phyloP scores from a whole-genome alignment of 35 echinoderm and acorn worm genomes.

The Amphiura filiformis region DNA sequence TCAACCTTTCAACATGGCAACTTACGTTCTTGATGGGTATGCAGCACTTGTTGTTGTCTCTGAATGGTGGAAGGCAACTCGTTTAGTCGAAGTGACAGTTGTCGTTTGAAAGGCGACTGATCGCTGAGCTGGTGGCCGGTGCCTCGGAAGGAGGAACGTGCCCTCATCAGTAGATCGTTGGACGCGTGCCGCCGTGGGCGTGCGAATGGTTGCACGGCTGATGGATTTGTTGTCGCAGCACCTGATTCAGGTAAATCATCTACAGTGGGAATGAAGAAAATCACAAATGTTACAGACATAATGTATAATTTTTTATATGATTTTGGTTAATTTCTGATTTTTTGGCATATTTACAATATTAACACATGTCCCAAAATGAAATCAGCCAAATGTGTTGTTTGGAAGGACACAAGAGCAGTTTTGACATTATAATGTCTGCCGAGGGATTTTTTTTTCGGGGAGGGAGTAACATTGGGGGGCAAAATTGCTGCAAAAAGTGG shows the following conservation, averaged over 20 bases:
- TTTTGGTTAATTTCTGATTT: neutral
- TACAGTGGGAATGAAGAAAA: neutral
- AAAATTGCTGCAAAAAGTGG: no score
- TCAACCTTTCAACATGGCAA: no score
- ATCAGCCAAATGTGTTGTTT: no score
- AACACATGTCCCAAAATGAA: neutral
- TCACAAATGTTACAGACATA: neutral
- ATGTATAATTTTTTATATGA: neutral
- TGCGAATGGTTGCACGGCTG: conserved; percentile 4
- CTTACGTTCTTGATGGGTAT: conserved; percentile 78
- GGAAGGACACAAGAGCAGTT: no score
- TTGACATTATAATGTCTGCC: no score
- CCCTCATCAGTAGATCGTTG: conserved; percentile 68
- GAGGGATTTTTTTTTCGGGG: no score
- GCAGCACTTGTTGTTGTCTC: conserved; percentile 86
- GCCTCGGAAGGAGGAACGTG: conserved; percentile 87
- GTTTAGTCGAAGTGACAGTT: conserved; percentile 90
- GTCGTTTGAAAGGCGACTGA: conserved; percentile 87
- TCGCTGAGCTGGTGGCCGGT: conserved; percentile 43
- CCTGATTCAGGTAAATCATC: neutral
- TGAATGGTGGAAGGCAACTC: conserved; percentile 94
- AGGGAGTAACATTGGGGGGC: no score
- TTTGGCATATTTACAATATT: neutral
- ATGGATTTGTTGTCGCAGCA: neutral
- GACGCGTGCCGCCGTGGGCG: conserved; percentile 75